Base-by-base conservation (phyloP, 2,797 vertebrate species). In the Gymnopithys bicolor region DNA sequence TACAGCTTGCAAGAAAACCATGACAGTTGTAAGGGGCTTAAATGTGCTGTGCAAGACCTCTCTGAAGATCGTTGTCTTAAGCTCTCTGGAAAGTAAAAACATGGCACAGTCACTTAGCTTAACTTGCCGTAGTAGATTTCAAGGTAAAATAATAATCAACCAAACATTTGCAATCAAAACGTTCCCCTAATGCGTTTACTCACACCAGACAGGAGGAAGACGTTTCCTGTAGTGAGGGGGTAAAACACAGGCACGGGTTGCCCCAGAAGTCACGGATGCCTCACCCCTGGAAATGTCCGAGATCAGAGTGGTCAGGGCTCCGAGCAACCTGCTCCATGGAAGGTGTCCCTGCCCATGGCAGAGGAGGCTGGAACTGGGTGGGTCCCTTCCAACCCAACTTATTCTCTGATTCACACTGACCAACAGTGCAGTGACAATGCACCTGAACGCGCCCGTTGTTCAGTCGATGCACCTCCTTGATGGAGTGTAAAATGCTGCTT, bases 381-480 rank as follows among this genome's bases (percentile, higher is more conserved):
- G 22, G 15, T 13, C 2, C 22, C 8, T n/a, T 62, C 24, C n/a
- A 43, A n/a, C 59, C 12, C 19, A 8, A 19, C 23, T 19, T 30
- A 3, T 35, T 35, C 14, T 25, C 0, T 7, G 25, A 15, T 5
- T 52, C 30, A 22, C 8, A 37, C 52, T 85, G 27, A n/a, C 11
- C 4, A 5, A 1, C 0, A 28, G 11, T 0, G 12, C 6, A 43
- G 19, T 0, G 12, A 13, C 16, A 16, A 8, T 0, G 9, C 13
- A 21, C 21, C 21, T 2, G 7, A 70, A 22, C 9, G 19, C 1
- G 0, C 27, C 14, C 16, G 7, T 3, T 24, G 0, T 28, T 25
- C 27, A 48, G 12, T 11, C 18, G 22, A 9, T 12, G 33, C 41
- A 49, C 2, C 6, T 22, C 23, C 32, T 32, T 11, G 37, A 23